Base-by-base conservation (phyloP, 2,888 invertebrate genomes). In the Sphaerophoria rueppellii region DNA sequence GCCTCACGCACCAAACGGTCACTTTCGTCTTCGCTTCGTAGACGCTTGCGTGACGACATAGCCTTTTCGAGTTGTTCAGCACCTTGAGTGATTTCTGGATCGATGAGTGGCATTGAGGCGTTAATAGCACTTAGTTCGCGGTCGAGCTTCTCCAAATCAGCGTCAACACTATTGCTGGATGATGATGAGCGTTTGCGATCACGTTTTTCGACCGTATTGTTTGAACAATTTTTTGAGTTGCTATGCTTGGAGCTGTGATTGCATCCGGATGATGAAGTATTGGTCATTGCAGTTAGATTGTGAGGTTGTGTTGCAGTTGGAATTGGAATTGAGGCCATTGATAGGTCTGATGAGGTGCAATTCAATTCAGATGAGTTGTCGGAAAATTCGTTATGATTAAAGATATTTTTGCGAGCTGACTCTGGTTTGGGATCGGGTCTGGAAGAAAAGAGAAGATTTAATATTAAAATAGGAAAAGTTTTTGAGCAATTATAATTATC, bases 1-100 rank as follows among this genome's bases (percentile, higher is more conserved):
- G 95, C 95, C 88, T 95, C 95, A 87, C 95, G 94, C 57, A 95
- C 94, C 89, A 95, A 93, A 71, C 94, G 93, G 89, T 95, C 95
- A 88, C 95, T 95, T 88, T 94, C 93, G 67, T 94, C 94, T 87
- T 94, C 94, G 88, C 93, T 93, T 52, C 94, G 91, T 86, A 89
- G 86, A 0, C 92, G 90, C 81, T 92, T 92, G n/a, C 91, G 88
- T 14, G 91, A 90, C n/a, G 91, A 90, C 3, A 91, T 88, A 4
- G 91, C 91, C 81, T 90, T 90, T 82, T 92, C 92, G 63, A 92
- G 87, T 80, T 92, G 92, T 79, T 92, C 91, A 78, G 91, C 92
- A 48, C 92, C 92, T 87, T 92, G 91, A 1, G 92, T 91, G 14
- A 92, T 91, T 87, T 92, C 92, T 9, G 91, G 92, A 89, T 92